Evolutionary conservation across 2,888 invertebrate genomes (phyloP).

Genomic region (Lottia scabra): DNA sequence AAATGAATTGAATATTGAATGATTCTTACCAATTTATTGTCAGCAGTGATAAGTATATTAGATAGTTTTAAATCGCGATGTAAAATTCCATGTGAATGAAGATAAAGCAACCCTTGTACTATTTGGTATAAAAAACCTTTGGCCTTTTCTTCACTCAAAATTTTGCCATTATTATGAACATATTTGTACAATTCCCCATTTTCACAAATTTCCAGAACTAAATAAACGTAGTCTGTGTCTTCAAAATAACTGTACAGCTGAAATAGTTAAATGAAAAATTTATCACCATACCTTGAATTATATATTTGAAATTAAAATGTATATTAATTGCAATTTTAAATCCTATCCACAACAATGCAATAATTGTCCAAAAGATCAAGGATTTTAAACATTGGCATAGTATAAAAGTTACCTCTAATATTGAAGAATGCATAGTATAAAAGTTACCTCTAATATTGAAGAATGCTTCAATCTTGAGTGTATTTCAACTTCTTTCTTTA

Average conservation of each 20-base stretch:
- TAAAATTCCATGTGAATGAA: constrained; percentile 91
- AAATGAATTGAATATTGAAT: background rate
- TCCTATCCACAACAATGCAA: too few species aligned
- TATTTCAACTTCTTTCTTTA: constrained; percentile 91
- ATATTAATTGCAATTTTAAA: too few species aligned
- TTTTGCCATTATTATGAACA: constrained; percentile 74
- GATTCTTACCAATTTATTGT: constrained; percentile 81
- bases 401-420: constrained; percentile 48
- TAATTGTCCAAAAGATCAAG: too few species aligned
- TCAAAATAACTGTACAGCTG: constrained; percentile 90
- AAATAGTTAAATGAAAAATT: constrained; percentile 25
- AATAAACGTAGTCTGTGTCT: constrained; percentile 89
- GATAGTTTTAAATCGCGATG: constrained; percentile 93
- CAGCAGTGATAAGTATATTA: constrained; percentile 86
- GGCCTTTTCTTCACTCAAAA: constrained; percentile 72
- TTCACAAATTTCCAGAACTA: constrained; percentile 91
- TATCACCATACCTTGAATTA: too few species aligned
- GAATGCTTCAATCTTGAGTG: constrained; percentile 93
- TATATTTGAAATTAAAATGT: too few species aligned
- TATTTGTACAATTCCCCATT: constrained; percentile 91
- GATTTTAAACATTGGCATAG: too few species aligned
- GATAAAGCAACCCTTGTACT: constrained; percentile 87
- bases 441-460: constrained; percentile 84
- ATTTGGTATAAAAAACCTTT: constrained; percentile 77
- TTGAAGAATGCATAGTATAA: too few species aligned